Evolutionary conservation across 2,113 vertebrate species (phyloP).

Genomic region (Galemys pyrenaicus): DNA sequence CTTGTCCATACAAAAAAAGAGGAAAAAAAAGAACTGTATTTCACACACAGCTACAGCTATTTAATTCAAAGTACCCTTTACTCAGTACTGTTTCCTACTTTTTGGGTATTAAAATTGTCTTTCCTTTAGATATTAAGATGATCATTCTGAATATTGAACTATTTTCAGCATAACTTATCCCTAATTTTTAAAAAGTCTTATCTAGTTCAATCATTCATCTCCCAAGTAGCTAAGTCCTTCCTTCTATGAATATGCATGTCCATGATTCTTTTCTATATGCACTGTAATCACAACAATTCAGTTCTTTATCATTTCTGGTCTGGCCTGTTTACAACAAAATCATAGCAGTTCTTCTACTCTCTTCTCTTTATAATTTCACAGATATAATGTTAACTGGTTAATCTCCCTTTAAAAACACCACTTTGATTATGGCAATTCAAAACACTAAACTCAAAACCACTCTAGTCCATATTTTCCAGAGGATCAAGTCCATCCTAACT

Average conservation of each 20-base stretch:
- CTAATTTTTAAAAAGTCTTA: neutral
- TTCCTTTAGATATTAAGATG: neutral
- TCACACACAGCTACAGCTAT: neutral
- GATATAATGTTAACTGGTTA: neutral
- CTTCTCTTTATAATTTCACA: neutral
- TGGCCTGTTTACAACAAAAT: neutral
- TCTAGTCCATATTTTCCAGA: neutral
- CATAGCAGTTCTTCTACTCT: neutral
- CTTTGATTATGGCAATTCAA: neutral
- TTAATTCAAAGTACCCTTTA: neutral
- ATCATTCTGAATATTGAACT: neutral
- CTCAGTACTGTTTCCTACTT: neutral
- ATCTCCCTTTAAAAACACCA: neutral
- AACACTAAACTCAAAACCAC: neutral
- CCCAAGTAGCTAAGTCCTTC: neutral
- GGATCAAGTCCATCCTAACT: neutral
- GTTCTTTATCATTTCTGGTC: neutral
- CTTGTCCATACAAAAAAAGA: neutral
- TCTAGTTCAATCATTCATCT: neutral
- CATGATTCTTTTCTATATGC: neutral
- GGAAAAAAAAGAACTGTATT: neutral
- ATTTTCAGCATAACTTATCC: neutral
- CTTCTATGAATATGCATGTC: neutral
- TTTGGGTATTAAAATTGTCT: neutral
- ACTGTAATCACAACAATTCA: neutral